A percentile compares a stretch with the other conserved stretches of the same genome.
Conservation (phyloP, 2,113 vertebrate genomes). For the Zosterops japonicus region DNA sequence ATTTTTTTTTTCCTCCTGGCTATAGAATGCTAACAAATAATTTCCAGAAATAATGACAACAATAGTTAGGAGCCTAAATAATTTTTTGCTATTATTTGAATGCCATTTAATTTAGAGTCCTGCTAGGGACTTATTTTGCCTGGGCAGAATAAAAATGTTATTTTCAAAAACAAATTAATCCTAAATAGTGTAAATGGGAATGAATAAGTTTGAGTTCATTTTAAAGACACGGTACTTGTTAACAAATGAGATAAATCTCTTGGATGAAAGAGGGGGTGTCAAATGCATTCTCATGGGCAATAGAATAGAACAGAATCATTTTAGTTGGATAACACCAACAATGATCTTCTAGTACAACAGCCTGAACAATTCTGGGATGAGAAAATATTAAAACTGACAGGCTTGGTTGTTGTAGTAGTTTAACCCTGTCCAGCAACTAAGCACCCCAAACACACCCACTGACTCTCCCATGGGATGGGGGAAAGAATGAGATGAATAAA, state of each 20-base stretch:
- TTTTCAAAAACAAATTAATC: not conserved
- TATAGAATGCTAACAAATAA: not conserved
- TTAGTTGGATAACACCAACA: not conserved
- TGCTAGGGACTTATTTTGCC: not conserved
- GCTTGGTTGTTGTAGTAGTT: not conserved
- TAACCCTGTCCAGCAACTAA: not conserved
- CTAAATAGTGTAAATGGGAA: not conserved
- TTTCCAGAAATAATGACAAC: constrained; percentile 1
- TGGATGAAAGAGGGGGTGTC: not conserved
- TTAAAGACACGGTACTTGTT: not conserved
- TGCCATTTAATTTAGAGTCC: not conserved
- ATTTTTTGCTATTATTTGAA: not conserved
- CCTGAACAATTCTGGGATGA: not conserved
- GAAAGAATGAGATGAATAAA: not conserved
- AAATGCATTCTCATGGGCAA: not conserved
- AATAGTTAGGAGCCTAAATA: not conserved
- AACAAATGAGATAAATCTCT: not conserved
- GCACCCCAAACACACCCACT: not conserved
- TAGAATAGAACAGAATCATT: not conserved
- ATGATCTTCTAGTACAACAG: not conserved
- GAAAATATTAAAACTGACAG: not conserved
- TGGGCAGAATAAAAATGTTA: not conserved
- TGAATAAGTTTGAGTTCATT: not conserved
- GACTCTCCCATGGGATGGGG: too few species aligned
- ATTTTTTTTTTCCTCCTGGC: not conserved